Conservation (phyloP, 2,113 vertebrate genomes). For the Poeciliopsis occidentalis region DNA sequence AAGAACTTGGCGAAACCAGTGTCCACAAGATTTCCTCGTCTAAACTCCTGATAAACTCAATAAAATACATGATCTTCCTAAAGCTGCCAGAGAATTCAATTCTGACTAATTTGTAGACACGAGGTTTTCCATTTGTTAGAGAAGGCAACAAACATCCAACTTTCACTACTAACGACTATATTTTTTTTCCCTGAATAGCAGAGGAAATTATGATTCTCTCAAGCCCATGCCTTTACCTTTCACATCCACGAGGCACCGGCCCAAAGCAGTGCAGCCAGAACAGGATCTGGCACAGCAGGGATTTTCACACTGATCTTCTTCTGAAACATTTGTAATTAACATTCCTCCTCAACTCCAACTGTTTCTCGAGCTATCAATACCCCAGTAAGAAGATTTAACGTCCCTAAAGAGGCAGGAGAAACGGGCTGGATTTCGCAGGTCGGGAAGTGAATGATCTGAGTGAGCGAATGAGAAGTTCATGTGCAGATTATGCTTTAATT, state of each 20-base stretch:
- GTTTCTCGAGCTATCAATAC: constrained; percentile 70
- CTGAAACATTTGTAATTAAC: constrained; percentile 76
- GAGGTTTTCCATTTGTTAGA: not conserved
- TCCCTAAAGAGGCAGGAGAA: constrained; percentile 55
- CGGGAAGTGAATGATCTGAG: constrained; percentile 18
- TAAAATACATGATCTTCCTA: constrained; percentile 8
- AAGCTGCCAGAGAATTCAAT: constrained; percentile 9
- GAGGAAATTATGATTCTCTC: constrained; percentile 12
- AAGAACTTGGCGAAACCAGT: too few relatives aligned
- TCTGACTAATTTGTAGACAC: not conserved
- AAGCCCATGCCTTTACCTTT: constrained; percentile 19
- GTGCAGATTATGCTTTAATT: constrained; percentile 37
- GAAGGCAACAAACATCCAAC: not conserved
- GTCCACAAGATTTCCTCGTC: not conserved
- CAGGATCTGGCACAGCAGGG: constrained; percentile 59
- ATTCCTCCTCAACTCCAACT: constrained; percentile 57
- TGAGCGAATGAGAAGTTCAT: constrained; percentile 31
- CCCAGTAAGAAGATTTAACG: constrained; percentile 67
- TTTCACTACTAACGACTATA: not conserved
- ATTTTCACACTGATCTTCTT: constrained; percentile 66
- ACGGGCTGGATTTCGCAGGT: constrained; percentile 56
- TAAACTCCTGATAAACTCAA: not conserved
- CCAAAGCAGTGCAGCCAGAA: constrained; percentile 51
- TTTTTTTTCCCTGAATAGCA: not conserved
- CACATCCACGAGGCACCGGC: constrained; percentile 30